Percentiles rank a stretch among this genome's conserved stretches.
These are phyloP conservation scores for Atrina japonica DNA, from an alignment of 2,888 invertebrate species.

Conservation along the genomic window DNA sequence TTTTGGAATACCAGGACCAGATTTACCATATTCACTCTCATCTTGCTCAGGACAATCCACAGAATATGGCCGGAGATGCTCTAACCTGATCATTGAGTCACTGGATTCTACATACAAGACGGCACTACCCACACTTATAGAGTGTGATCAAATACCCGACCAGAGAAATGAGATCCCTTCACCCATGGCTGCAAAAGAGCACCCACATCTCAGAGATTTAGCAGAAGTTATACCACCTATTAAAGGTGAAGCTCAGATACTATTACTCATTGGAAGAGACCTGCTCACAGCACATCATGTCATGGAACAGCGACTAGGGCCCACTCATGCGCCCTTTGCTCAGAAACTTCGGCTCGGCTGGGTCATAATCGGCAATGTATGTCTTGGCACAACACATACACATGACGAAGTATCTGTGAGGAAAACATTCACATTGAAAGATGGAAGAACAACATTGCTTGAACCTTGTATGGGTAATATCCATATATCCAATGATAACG, in stretches of 20 bases:
- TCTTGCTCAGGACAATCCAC: conserved; percentile 1
- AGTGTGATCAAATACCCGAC: too few species aligned
- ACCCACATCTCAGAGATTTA: too few species aligned
- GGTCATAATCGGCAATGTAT: conserved; percentile 15
- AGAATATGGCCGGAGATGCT: neutral
- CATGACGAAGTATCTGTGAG: conserved; percentile 14
- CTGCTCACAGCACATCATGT: conserved; percentile 18
- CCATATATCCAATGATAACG: conserved; percentile 2
- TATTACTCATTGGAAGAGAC: conserved; percentile 18
- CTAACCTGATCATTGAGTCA: neutral
- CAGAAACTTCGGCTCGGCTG: conserved; percentile 7
- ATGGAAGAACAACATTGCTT: too few species aligned
- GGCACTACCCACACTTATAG: neutral
- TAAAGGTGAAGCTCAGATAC: too few species aligned
- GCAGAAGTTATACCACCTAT: too few species aligned
- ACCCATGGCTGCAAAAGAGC: too few species aligned
- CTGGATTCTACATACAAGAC: neutral
- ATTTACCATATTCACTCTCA: neutral
- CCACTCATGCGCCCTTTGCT: conserved; percentile 13
- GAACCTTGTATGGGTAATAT: too few species aligned
- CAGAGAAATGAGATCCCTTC: too few species aligned
- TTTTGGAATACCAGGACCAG: too few species aligned
- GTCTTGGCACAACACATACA: conserved; percentile 15
- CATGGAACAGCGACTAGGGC: conserved; percentile 19
- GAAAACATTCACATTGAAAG: too few species aligned